Conservation (phyloP, 2,797 vertebrate genomes). For the Numenius phaeopus region DNA sequence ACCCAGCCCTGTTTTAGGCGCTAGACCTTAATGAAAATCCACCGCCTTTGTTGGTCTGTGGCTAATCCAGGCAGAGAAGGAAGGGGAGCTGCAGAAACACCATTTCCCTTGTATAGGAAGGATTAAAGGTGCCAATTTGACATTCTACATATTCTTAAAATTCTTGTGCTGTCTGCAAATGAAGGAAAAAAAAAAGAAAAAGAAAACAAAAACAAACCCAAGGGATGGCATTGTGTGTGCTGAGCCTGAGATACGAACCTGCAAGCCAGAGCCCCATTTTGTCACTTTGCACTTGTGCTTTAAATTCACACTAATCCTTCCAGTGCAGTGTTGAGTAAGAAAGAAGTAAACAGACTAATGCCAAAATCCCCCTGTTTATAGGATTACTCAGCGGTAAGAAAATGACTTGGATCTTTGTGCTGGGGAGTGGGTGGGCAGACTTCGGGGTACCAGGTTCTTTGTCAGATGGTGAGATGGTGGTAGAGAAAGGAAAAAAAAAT, state of each 20-base stretch:
- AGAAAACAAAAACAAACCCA: not conserved
- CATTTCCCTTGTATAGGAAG: constrained; percentile 12
- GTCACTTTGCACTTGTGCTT: constrained; percentile 17
- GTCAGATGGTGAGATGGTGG: not conserved
- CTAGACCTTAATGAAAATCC: constrained; percentile 19
- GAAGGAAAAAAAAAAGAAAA: not conserved
- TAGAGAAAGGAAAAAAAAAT: not conserved
- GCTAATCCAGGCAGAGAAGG: constrained; percentile 46
- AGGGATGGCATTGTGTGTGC: not conserved
- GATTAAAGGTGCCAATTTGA: constrained; percentile 70
- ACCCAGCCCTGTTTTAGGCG: not conserved
- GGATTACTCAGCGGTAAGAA: not conserved
- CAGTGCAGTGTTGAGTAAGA: not conserved
- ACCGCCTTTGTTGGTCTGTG: constrained; percentile 50
- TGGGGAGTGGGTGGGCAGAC: not conserved
- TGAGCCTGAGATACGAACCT: not conserved
- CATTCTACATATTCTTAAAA: constrained; percentile 56
- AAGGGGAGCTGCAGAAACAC: constrained; percentile 28
- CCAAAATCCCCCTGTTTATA: not conserved
- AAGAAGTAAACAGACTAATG: constrained; percentile 22
- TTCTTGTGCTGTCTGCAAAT: constrained; percentile 43
- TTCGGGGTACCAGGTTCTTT: not conserved
- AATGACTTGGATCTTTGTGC: not conserved
- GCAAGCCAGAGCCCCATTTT: not conserved
- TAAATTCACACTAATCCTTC: constrained; percentile 52